These are phyloP conservation scores for Andrena fulva DNA, from an alignment of 2,888 invertebrate genomes.

Conservation along the genomic window DNA sequence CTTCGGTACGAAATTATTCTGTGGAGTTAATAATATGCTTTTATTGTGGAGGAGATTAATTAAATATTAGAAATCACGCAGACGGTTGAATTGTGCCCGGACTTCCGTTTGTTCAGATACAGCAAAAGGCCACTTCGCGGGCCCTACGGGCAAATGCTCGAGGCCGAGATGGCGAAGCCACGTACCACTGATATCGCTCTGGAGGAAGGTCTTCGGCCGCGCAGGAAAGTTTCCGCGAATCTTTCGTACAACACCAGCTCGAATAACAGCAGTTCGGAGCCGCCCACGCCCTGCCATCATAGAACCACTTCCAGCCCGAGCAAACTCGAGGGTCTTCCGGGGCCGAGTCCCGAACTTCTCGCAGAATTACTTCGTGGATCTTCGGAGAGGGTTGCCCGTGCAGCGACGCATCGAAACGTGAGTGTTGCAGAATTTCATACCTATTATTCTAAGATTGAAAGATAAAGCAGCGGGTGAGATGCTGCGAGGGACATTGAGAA, in stretches of 20 bases:
- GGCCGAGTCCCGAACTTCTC: slow-evolving; percentile 89
- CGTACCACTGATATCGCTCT: slow-evolving; percentile 83
- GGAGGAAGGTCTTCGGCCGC: slow-evolving; percentile 83
- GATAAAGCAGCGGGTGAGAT: background rate
- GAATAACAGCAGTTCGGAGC: slow-evolving; percentile 79
- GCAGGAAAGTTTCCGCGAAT: slow-evolving; percentile 88
- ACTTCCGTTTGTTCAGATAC: slow-evolving; percentile 85
- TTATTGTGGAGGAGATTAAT: background rate
- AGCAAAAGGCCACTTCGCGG: slow-evolving; percentile 91
- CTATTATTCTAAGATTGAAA: background rate
- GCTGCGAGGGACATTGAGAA: background rate
- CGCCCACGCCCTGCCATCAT: slow-evolving; percentile 89
- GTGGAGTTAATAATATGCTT: too few species aligned
- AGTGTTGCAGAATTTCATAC: slow-evolving; percentile 67
- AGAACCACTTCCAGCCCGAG: slow-evolving; percentile 93
- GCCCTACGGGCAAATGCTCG: slow-evolving; percentile 92
- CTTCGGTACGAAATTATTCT: too few species aligned
- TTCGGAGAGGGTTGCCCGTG: slow-evolving; percentile 90
- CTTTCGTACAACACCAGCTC: slow-evolving; percentile 83
- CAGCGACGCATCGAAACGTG: slow-evolving; percentile 80
- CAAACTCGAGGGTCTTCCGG: slow-evolving; percentile 89
- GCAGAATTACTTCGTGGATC: slow-evolving; percentile 92
- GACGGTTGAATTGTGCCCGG: background rate
- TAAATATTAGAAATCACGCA: background rate
- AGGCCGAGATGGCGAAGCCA: slow-evolving; percentile 92